These are phyloP conservation scores for Sula dactylatra DNA, from an alignment of 2,113 vertebrate species.

Conservation along the genomic window DNA sequence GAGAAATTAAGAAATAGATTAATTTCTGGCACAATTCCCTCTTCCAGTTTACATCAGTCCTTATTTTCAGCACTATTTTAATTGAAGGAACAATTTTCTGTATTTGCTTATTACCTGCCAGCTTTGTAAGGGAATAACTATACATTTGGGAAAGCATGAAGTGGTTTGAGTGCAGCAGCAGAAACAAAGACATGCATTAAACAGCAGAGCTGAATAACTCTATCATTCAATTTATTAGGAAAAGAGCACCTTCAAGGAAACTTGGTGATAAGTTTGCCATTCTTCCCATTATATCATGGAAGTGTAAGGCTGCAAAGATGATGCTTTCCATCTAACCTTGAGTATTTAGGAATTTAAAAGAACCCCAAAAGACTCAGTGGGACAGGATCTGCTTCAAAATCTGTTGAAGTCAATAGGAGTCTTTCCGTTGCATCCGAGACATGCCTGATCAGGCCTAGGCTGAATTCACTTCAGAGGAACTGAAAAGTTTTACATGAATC, in stretches of 20 bases:
- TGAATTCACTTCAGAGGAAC: background rate
- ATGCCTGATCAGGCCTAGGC: background rate
- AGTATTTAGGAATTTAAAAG: background rate
- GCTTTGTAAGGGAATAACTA: background rate
- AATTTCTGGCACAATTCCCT: background rate
- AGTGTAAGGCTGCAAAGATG: background rate
- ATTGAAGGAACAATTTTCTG: background rate
- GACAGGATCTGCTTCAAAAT: background rate
- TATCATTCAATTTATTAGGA: background rate
- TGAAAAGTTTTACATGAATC: background rate
- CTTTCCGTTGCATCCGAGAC: background rate
- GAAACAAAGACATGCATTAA: background rate
- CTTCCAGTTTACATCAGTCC: background rate
- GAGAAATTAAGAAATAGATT: constrained; percentile 6
- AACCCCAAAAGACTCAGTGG: background rate
- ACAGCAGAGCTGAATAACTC: accelerated
- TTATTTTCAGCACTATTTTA: background rate
- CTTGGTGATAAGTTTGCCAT: background rate
- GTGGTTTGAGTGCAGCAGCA: background rate
- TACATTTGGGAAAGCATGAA: background rate
- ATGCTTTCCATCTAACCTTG: background rate
- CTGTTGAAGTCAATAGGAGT: background rate
- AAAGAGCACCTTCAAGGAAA: background rate
- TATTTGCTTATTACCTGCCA: background rate
- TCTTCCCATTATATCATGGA: background rate